phyloP scores from a whole-genome alignment of 2,113 vertebrate genomes.

The Eulemur rufifrons region DNA sequence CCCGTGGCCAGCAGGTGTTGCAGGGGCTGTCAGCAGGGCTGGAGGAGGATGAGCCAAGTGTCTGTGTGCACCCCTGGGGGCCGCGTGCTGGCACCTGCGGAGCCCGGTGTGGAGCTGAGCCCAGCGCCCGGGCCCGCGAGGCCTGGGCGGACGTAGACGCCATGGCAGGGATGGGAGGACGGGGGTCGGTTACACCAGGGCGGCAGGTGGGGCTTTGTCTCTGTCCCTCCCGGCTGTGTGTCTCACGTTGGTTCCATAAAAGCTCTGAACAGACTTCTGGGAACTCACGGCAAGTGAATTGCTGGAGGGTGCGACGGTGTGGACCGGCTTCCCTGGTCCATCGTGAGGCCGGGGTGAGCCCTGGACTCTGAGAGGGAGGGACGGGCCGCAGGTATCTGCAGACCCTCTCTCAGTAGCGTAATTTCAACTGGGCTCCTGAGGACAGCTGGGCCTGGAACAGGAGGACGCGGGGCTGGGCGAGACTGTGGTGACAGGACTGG shows the following conservation, averaged over 20 bases:
- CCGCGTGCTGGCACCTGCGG: not conserved
- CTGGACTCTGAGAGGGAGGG: not conserved
- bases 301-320: not conserved
- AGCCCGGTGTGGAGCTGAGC: not conserved
- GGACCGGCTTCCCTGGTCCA: not conserved
- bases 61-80: not conserved
- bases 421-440: not conserved
- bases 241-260: not conserved
- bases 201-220: not conserved
- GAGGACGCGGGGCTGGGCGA: not conserved
- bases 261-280: not conserved
- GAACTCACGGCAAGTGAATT: not conserved
- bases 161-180: not conserved
- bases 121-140: accelerated
- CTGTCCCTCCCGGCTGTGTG: not conserved
- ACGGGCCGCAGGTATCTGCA: not conserved
- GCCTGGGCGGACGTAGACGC: not conserved
- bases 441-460: not conserved
- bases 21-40: not conserved
- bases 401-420: not conserved
- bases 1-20: not conserved
- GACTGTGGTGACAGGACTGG: too few species aligned
- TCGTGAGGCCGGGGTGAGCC: not conserved
- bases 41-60: accelerated
- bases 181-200: not conserved